phyloP scores from a whole-genome alignment of 2,797 vertebrate genomes.

The Halcyon smyrnensis region DNA sequence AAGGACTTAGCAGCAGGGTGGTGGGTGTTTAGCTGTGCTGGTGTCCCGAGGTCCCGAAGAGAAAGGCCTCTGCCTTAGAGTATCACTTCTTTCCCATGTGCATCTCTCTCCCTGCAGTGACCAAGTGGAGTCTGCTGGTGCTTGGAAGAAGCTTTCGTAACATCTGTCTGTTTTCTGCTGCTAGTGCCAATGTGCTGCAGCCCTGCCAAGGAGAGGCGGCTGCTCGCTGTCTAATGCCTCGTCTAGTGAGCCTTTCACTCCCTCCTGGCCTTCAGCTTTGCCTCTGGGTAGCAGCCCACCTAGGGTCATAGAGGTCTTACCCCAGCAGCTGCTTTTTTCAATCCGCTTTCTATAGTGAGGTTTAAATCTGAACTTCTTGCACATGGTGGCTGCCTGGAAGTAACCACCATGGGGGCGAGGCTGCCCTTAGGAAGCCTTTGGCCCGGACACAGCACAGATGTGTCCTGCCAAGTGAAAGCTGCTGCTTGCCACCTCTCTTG shows the following conservation, averaged over 20 bases:
- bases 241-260: slow-evolving; percentile 38
- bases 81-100: slow-evolving; percentile 36
- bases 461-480: slow-evolving; percentile 1
- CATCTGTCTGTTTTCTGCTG: slow-evolving; percentile 64
- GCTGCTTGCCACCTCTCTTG: background rate
- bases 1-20: background rate
- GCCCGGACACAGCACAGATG: accelerated
- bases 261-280: slow-evolving; percentile 9
- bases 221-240: slow-evolving; percentile 7
- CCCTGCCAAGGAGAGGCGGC: slow-evolving; percentile 36
- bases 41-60: background rate
- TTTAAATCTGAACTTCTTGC: slow-evolving; percentile 41
- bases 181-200: slow-evolving; percentile 61
- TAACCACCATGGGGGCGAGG: accelerated
- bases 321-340: slow-evolving; percentile 51
- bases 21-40: background rate
- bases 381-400: background rate
- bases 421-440: slow-evolving; percentile 7
- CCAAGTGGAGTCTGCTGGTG: slow-evolving; percentile 57
- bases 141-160: slow-evolving; percentile 71
- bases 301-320: background rate
- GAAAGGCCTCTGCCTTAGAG: slow-evolving; percentile 61
- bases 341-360: slow-evolving; percentile 48
- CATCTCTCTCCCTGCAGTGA: slow-evolving; percentile 55
- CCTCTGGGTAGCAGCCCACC: background rate